Percentiles rank a stretch among this genome's conserved stretches.
phyloP scores from a whole-genome alignment of 1,140 invertebrate genomes.

The Cardiocondyla obscurior region DNA sequence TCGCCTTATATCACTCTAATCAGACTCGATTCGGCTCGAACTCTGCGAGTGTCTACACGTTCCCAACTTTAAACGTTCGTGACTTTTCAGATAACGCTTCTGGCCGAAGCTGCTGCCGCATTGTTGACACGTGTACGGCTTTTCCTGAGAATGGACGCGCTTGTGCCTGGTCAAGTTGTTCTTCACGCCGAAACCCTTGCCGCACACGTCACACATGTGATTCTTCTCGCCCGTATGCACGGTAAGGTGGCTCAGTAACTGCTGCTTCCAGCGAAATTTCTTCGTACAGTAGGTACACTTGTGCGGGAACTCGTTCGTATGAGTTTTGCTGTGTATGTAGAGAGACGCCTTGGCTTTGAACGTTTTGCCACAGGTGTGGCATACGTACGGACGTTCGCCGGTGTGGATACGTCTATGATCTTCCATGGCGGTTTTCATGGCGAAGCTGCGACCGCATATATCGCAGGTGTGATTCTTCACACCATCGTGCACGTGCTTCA shows the following conservation, averaged over 20 bases:
- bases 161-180: constrained; percentile 84
- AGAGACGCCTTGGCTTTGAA: constrained; percentile 84
- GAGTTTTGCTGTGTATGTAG: constrained; percentile 85
- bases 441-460: constrained; percentile 79
- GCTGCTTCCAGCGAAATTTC: constrained; percentile 83
- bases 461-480: constrained; percentile 82
- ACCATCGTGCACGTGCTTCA: constrained; percentile 70
- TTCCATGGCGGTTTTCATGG: constrained; percentile 85
- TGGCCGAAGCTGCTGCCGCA: constrained; percentile 86
- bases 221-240: constrained; percentile 83
- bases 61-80: constrained; percentile 68
- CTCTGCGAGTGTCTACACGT: background rate
- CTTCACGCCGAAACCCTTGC: constrained; percentile 84
- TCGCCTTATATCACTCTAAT: background rate
- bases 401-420: constrained; percentile 88
- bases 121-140: constrained; percentile 83
- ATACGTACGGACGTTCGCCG: constrained; percentile 86
- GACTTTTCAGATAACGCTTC: constrained; percentile 84
- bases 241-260: constrained; percentile 82
- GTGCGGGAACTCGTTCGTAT: constrained; percentile 83
- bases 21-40: background rate
- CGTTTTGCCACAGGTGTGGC: constrained; percentile 86
- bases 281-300: constrained; percentile 82
- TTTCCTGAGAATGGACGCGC: constrained; percentile 83
- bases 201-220: constrained; percentile 84